A percentile compares a stretch with the other conserved stretches of the same genome.
phyloP scores from a whole-genome alignment of 1,140 invertebrate species.

The Pseudomyrmex flavicornis region DNA sequence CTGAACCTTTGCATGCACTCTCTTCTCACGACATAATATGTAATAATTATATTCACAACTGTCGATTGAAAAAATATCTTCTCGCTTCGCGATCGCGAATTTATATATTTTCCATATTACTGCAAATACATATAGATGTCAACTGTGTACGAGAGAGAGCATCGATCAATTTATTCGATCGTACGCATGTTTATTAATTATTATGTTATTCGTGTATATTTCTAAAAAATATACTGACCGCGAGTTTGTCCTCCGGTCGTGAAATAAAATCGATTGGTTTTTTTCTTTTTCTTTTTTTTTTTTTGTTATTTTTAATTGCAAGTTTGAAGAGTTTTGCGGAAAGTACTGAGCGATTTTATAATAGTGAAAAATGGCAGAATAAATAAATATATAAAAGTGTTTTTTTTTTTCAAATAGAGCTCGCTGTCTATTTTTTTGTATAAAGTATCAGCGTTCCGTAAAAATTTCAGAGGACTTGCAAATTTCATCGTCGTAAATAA shows the following conservation, averaged over 20 bases:
- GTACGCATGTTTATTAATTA: too few relatives aligned
- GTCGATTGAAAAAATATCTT: background rate
- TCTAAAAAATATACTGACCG: background rate
- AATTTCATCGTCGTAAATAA: background rate
- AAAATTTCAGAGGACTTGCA: background rate
- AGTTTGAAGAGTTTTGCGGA: constrained; percentile 13
- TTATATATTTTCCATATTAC: too few relatives aligned
- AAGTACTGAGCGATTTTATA: constrained; percentile 21
- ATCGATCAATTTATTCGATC: too few relatives aligned
- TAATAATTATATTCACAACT: background rate
- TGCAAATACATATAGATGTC: too few relatives aligned
- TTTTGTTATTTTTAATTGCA: background rate
- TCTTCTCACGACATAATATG: background rate
- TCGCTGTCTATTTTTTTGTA: constrained; percentile 27
- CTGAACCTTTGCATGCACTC: constrained; percentile 64
- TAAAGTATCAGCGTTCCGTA: background rate
- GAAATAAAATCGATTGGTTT: background rate
- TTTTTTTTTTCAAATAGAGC: background rate
- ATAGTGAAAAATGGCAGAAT: background rate
- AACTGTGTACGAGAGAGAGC: too few relatives aligned
- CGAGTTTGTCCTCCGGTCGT: background rate
- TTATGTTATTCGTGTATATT: too few relatives aligned
- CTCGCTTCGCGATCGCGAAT: background rate
- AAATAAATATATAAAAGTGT: too few relatives aligned
- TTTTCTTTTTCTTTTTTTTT: background rate